A percentile compares a stretch with the other conserved stretches of the same genome.
Evolutionary conservation across 2,888 invertebrate species (phyloP).

Genomic region (Craniophora ligustri): DNA sequence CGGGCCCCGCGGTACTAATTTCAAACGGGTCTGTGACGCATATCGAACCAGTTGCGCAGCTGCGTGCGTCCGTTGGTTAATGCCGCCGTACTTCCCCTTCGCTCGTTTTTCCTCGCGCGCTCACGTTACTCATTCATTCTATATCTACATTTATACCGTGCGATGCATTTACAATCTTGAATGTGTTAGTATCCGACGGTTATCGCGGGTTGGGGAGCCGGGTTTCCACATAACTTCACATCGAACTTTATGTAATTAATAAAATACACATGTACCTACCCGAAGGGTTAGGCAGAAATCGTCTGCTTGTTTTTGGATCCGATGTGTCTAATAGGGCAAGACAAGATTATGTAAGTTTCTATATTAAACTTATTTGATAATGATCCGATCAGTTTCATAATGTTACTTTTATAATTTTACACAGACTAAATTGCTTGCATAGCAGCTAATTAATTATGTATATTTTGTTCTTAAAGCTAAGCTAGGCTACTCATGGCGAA

Average conservation of each 20-base stretch:
- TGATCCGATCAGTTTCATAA: too few species aligned
- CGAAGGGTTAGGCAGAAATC: too few species aligned
- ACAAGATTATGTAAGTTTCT: too few species aligned
- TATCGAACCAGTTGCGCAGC: constrained; percentile 44
- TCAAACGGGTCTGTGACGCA: constrained; percentile 49
- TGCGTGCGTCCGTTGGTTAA: constrained; percentile 9
- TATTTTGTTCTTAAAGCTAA: too few species aligned
- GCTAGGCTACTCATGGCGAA: constrained; percentile 11
- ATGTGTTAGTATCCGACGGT: neutral
- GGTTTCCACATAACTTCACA: neutral
- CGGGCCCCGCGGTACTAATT: constrained; percentile 45
- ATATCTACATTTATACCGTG: constrained; percentile 20
- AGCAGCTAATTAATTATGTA: too few species aligned
- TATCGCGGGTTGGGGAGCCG: neutral
- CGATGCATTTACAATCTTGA: constrained; percentile 4
- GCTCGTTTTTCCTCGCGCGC: constrained; percentile 15
- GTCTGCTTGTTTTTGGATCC: too few species aligned
- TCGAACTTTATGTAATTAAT: neutral
- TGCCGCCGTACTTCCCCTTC: too few species aligned
- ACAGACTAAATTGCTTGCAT: too few species aligned
- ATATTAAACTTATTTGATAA: too few species aligned
- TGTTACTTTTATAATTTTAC: too few species aligned
- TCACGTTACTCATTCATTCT: constrained; percentile 10
- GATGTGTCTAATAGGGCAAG: too few species aligned
- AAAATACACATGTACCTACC: too few species aligned